Conservation (phyloP, 2,888 invertebrate genomes). For the Rotaria magnacalcarata region DNA sequence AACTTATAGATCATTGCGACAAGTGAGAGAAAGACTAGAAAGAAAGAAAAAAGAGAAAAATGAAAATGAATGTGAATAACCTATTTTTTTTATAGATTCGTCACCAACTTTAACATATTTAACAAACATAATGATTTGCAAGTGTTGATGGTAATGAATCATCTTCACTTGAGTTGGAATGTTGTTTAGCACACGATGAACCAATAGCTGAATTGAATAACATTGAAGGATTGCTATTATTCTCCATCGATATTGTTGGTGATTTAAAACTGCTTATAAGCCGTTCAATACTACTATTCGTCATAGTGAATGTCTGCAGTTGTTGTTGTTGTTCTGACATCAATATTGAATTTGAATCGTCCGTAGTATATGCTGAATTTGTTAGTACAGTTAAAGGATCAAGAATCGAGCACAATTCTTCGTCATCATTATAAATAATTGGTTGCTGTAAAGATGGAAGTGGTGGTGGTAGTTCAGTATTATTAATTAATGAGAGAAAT, state of each 20-base stretch:
- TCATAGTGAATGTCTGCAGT: background rate
- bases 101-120: background rate
- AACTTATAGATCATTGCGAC: too few relatives aligned
- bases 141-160: background rate
- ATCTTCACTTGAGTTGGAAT: background rate
- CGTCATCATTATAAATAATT: background rate
- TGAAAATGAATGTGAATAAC: too few relatives aligned
- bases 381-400: background rate
- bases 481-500: background rate
- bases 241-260: background rate
- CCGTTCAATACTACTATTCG: background rate
- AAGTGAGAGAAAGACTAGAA: too few relatives aligned
- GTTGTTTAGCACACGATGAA: conserved; percentile 20
- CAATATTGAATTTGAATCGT: background rate
- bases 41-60: too few relatives aligned
- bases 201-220: background rate
- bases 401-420: background rate
- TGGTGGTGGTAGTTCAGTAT: background rate
- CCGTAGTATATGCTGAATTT: background rate
- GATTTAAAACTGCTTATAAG: background rate
- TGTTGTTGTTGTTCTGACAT: background rate
- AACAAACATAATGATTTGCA: background rate
- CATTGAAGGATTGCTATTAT: background rate
- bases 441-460: background rate
- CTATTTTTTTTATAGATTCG: too few relatives aligned